Conservation (phyloP, 2,797 vertebrate genomes). For the Hoplostethus atlanticus region DNA sequence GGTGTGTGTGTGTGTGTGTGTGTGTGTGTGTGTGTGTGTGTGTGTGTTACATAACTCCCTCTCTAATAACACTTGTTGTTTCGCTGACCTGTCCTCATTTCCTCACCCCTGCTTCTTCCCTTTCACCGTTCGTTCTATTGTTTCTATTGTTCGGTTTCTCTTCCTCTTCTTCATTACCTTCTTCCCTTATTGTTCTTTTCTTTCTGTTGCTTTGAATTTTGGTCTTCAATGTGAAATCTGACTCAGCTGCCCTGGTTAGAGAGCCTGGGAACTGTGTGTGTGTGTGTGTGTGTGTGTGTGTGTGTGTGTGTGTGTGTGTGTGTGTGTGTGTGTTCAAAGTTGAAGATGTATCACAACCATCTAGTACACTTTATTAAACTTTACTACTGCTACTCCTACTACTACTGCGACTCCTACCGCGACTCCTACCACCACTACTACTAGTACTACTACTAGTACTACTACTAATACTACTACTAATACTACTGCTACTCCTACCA, state of each 20-base stretch:
- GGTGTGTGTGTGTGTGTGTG: slow-evolving; percentile 71
- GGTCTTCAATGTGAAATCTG: background rate
- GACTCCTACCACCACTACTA: no score
- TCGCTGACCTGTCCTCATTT: background rate
- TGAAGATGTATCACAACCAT: no score
- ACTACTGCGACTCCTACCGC: no score
- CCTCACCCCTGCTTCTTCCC: background rate
- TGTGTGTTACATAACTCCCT: background rate
- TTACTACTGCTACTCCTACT: no score
- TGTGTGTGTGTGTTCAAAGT: slow-evolving; percentile 75
- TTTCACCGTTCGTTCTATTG: background rate
- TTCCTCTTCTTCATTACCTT: no score
- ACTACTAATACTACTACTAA: no score
- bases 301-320: slow-evolving; percentile 28
- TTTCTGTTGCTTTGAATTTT: background rate
- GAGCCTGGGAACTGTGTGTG: slow-evolving; percentile 18
- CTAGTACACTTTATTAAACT: no score
- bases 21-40: slow-evolving; percentile 6
- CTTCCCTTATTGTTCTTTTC: no score
- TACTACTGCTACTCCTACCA: no score
- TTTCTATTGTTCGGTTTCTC: no score
- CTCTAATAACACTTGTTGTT: background rate
- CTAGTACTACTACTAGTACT: no score
- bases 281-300: slow-evolving; percentile 13
- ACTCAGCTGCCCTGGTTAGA: slow-evolving; percentile 71